Evolutionary conservation across 2,113 vertebrate species (phyloP), one percentile per base, ranked within the genome.

Genomic region (Orientallactaga bullata): DNA sequence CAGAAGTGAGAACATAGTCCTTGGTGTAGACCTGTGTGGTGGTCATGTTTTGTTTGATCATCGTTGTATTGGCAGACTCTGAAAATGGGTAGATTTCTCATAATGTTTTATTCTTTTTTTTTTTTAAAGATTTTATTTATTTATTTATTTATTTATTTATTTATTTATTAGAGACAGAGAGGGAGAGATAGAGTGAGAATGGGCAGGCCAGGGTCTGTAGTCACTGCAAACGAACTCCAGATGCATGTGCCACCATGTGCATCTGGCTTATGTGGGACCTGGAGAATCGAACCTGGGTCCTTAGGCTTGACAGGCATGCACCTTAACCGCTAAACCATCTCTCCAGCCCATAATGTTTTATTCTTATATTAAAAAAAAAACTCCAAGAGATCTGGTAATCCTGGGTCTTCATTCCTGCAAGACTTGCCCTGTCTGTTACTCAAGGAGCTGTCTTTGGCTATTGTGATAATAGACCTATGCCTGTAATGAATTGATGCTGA

Each of bases 91-190:
- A 83, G 32, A 17, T 80, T 88, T 69, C 58, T 74, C 32, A 72
- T 30, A 93, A 74, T 68, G 66, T 68, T 85, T 20, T 88, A 74
- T 10, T 47, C 71, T 73, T 61, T n/a, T n/a, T n/a, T n/a, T n/a
- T n/a, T n/a, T n/a, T n/a, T 88, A 35, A 91, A 61, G 39, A 94
- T 51, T 85, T 91, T 21, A 61, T 24, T n/a, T n/a, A n/a, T n/a
- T n/a, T n/a, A n/a, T n/a, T n/a, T n/a, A n/a, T n/a, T n/a, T n/a
- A n/a, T n/a, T n/a, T n/a, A n/a, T n/a, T n/a, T n/a, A n/a, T n/a
- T n/a, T n/a, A n/a, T n/a, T n/a, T n/a, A n/a, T n/a, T n/a, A n/a
- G n/a, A n/a, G n/a, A n/a, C n/a, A n/a, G n/a, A n/a, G n/a, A n/a
- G n/a, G n/a, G n/a, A n/a, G n/a, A n/a, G n/a, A n/a, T n/a, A n/a